Percentiles rank a stretch among this genome's conserved stretches.
Conservation (phyloP, 2,888 invertebrate species). For the Trissonchulus latispiculum region DNA sequence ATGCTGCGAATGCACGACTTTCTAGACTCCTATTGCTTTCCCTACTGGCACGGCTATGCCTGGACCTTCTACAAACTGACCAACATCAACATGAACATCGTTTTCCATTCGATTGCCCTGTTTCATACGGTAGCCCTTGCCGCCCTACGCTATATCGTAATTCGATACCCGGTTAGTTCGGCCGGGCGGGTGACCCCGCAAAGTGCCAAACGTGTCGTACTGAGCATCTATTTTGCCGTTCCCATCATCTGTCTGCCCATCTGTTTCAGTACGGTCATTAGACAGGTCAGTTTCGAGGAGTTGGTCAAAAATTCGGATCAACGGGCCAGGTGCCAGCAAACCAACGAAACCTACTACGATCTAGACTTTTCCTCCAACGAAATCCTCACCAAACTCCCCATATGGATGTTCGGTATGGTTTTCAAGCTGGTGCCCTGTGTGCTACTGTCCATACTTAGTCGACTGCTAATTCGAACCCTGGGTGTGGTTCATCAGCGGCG, state of each 20-base stretch:
- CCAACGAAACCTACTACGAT: slow-evolving; percentile 20
- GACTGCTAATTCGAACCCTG: slow-evolving; percentile 27
- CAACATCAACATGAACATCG: slow-evolving; percentile 22
- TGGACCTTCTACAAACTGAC: slow-evolving; percentile 6
- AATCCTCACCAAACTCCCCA: slow-evolving; percentile 29
- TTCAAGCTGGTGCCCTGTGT: slow-evolving; percentile 34
- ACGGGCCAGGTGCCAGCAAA: not conserved
- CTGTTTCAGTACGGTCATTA: slow-evolving; percentile 26
- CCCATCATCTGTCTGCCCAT: slow-evolving; percentile 34
- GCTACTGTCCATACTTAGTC: slow-evolving; percentile 27
- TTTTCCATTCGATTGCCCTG: slow-evolving; percentile 30
- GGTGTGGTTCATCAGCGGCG: slow-evolving; percentile 29
- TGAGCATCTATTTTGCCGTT: slow-evolving; percentile 20
- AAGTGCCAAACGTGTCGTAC: not conserved
- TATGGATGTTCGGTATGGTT: slow-evolving; percentile 36
- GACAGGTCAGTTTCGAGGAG: not conserved
- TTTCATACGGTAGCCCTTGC: slow-evolving; percentile 34
- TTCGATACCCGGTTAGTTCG: not conserved
- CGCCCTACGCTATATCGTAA: slow-evolving; percentile 12
- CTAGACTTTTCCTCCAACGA: slow-evolving; percentile 29
- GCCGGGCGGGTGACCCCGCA: not conserved
- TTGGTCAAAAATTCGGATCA: not conserved
- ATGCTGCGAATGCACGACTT: not conserved
- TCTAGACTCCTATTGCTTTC: not conserved
- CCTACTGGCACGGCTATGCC: slow-evolving; percentile 5